Percentiles rank a stretch among this genome's conserved stretches.
Conservation (phyloP, 2,888 invertebrate species). For the Trissoscelio sp. region DNA sequence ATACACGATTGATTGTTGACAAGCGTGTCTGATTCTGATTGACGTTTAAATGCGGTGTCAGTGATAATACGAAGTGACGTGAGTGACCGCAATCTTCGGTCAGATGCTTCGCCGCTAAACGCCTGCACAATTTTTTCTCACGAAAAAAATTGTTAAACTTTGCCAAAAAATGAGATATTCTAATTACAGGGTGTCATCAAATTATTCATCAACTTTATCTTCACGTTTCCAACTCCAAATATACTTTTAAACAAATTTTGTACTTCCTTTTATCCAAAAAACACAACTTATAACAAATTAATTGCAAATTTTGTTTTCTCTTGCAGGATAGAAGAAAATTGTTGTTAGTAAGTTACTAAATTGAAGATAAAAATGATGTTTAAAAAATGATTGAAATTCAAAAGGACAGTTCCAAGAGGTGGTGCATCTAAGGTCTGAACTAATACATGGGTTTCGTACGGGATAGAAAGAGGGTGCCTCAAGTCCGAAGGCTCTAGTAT, state of each 20-base stretch:
- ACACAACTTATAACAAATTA: too few relatives aligned
- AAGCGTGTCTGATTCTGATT: conserved; percentile 59
- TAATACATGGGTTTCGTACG: conserved; percentile 77
- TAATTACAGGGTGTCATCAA: conserved; percentile 11
- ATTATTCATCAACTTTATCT: conserved; percentile 12
- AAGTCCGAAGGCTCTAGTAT: conserved; percentile 82
- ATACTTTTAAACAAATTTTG: background rate
- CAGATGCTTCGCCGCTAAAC: conserved; percentile 15
- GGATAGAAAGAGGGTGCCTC: conserved; percentile 76
- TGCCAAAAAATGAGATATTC: background rate
- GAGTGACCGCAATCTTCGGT: conserved; percentile 49
- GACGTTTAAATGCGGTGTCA: conserved; percentile 52
- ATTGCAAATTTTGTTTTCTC: too few relatives aligned
- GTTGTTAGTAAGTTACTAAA: too few relatives aligned
- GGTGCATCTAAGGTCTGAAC: conserved; percentile 82
- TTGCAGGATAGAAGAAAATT: too few relatives aligned
- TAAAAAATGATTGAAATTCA: too few relatives aligned
- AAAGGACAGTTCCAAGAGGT: conserved; percentile 76
- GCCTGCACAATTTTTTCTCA: conserved; percentile 24
- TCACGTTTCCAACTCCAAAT: too few relatives aligned
- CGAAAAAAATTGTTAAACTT: too few relatives aligned
- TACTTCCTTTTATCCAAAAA: too few relatives aligned
- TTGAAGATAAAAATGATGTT: too few relatives aligned
- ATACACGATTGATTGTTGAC: conserved; percentile 54
- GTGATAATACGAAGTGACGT: conserved; percentile 37